phyloP scores from a whole-genome alignment of 2,797 vertebrate genomes.

The Neomorphus geoffroyi region DNA sequence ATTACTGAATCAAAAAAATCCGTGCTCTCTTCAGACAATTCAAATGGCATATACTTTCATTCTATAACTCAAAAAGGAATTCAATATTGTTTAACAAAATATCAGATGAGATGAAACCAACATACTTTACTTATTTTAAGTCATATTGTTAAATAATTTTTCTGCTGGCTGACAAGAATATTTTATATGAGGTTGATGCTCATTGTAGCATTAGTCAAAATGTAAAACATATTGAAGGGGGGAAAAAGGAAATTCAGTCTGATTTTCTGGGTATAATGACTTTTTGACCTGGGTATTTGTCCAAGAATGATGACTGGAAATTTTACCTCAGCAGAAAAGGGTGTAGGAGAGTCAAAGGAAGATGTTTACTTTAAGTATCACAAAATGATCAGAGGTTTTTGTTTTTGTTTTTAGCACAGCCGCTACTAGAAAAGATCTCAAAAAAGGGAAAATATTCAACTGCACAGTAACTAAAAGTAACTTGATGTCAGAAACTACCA shows the following conservation, averaged over 20 bases:
- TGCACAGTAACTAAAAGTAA: not conserved
- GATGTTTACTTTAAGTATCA: not conserved
- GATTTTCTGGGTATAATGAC: not conserved
- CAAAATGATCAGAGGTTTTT: not conserved
- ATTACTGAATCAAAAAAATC: not conserved
- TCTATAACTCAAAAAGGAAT: not conserved
- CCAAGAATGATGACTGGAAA: not conserved
- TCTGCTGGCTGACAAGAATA: not conserved
- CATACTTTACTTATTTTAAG: not conserved
- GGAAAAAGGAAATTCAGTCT: not conserved
- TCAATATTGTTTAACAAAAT: not conserved
- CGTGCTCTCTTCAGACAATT: not conserved
- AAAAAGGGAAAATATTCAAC: not conserved
- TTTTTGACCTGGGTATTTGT: not conserved
- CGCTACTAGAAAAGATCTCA: not conserved
- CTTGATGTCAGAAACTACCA: not conserved
- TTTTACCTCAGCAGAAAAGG: not conserved
- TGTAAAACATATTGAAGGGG: not conserved
- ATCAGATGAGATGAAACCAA: not conserved
- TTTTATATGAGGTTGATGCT: not conserved
- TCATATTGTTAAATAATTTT: not conserved
- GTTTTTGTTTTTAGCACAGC: not conserved
- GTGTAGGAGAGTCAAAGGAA: not conserved
- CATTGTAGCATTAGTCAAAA: not conserved
- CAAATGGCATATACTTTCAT: not conserved